Base-by-base conservation (phyloP, 2,797 vertebrate species). In the Channa striata region DNA sequence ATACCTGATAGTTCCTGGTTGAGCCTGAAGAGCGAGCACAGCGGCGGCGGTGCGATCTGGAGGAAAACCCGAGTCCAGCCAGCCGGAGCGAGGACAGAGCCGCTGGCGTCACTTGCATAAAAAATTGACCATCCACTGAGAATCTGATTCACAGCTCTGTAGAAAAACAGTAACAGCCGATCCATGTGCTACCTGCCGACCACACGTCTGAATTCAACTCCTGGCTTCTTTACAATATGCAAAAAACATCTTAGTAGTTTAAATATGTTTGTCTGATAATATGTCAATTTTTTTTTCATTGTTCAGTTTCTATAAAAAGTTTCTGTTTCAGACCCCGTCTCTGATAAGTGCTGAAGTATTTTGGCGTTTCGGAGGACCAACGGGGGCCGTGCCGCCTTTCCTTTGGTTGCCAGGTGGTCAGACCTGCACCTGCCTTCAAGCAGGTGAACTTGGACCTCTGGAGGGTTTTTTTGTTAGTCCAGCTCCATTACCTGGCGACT, bases 1-100 rank as follows among this genome's bases (percentile, higher is more conserved):
- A 89, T 93, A 93, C 93, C 93, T 95, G 93, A 94, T 89, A 90
- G 86, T 86, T 92, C 88, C 91, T 93, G 90, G 70, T 81, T 89
- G 83, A 74, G 89, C 90, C 91, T 92, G 87, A 92, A 89, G 80
- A 76, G 78, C 74, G 79, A 77, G 87, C 48, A n/a, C n/a, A n/a
- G 68, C 53, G 43, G 80, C 82, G 39, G 76, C 81, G 80, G 71
- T 68, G 62, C 56, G 53, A 75, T 68, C 71, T 80, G 70, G 77
- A 68, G 78, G 74, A 79, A 81, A 78, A 19, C 30, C 72, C 23
- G 58, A 75, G 74, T 78, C 77, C 82, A 68, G 78, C 80, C 74
- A 20, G 83, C 87, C 79, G 17, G 33, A 33, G 68, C 34, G 70
- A 80, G 75, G 77, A 80, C 81, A 77, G 87, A 91, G 86, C 92